Conservation (phyloP, 1,140 invertebrate genomes). For the Oppia nitens region DNA sequence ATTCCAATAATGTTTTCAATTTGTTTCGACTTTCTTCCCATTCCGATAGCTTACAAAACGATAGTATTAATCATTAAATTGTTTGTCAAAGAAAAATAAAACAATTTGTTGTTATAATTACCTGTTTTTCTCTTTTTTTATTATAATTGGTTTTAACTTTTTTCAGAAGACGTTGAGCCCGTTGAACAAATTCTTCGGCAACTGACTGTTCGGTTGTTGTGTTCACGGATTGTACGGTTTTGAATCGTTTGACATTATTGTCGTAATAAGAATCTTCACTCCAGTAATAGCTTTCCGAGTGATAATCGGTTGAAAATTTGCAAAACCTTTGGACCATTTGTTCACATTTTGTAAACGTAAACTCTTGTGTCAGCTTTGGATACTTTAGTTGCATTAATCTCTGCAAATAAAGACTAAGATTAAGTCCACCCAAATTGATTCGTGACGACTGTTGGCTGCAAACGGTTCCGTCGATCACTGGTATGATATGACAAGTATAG, state of each 20-base stretch:
- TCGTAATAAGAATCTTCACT: not conserved
- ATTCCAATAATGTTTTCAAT: not conserved
- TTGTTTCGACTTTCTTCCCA: not conserved
- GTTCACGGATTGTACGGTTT: not conserved
- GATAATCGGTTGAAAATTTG: not conserved
- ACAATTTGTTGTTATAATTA: not conserved
- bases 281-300: not conserved
- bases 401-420: constrained; percentile 68
- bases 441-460: constrained; percentile 50
- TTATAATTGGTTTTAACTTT: not conserved
- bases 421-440: constrained; percentile 69
- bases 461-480: constrained; percentile 49
- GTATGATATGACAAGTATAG: constrained; percentile 70
- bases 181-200: not conserved
- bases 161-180: not conserved
- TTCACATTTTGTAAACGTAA: constrained; percentile 67
- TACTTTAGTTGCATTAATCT: constrained; percentile 83
- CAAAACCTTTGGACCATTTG: not conserved
- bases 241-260: not conserved
- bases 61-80: not conserved
- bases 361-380: constrained; percentile 67
- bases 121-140: not conserved
- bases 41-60: not conserved
- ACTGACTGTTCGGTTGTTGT: not conserved
- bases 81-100: not conserved